Conservation (phyloP, 2,797 vertebrate species). For the Loris lydekkerianus region DNA sequence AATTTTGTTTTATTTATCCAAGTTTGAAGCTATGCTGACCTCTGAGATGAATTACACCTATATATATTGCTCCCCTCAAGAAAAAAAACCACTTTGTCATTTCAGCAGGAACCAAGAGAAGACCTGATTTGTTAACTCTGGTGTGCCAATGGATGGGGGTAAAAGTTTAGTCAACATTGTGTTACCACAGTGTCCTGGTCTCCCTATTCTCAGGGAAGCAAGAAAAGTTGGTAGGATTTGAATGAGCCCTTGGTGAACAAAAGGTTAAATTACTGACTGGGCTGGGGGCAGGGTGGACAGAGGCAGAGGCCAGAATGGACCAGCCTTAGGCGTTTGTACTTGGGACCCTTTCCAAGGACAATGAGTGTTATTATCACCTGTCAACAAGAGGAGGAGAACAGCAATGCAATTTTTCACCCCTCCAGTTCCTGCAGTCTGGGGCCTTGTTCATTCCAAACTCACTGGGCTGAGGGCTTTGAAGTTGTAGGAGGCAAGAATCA, state of each 20-base stretch:
- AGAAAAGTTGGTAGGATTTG: constrained; percentile 61
- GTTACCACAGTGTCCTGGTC: constrained; percentile 17
- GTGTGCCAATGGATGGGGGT: constrained; percentile 82
- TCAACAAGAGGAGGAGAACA: constrained; percentile 69
- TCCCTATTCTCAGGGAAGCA: constrained; percentile 71
- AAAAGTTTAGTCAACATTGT: constrained; percentile 75
- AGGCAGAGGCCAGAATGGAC: constrained; percentile 68
- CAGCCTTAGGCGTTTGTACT: constrained; percentile 70
- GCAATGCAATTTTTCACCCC: constrained; percentile 45
- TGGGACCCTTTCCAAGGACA: constrained; percentile 67
- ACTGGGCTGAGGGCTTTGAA: constrained; percentile 80
- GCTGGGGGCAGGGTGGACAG: background rate
- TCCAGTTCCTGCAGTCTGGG: constrained; percentile 71
- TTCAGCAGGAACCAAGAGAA: constrained; percentile 83
- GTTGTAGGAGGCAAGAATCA: constrained; percentile 79
- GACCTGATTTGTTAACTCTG: constrained; percentile 82
- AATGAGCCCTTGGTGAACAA: constrained; percentile 52
- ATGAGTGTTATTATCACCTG: constrained; percentile 70
- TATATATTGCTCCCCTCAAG: constrained; percentile 38
- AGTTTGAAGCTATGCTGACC: constrained; percentile 51
- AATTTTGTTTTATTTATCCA: constrained; percentile 53
- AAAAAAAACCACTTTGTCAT: constrained; percentile 14
- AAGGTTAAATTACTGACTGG: background rate
- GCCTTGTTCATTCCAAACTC: constrained; percentile 82
- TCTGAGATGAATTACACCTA: constrained; percentile 69